Conservation (phyloP, 2,113 vertebrate genomes). For the Electrona antarctica region DNA sequence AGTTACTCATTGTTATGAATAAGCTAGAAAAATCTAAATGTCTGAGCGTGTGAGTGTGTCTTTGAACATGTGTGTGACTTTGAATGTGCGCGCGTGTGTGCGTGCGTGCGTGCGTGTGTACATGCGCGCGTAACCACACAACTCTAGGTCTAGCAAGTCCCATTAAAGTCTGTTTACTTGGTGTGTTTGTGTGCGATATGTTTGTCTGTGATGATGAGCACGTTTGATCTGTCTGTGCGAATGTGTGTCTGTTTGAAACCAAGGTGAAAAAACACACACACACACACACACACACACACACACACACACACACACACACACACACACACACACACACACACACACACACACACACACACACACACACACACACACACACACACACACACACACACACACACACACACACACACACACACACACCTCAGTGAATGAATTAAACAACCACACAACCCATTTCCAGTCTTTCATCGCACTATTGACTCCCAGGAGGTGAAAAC, state of each 20-base stretch:
- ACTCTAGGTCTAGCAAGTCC: no score
- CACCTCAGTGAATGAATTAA: conserved; percentile 13
- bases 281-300: conserved; percentile 4
- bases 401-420: not conserved
- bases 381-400: not conserved
- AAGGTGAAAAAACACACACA: not conserved
- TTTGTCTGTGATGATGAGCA: no score
- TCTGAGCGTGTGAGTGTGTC: conserved; percentile 28
- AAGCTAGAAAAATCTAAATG: conserved; percentile 59
- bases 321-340: not conserved
- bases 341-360: not conserved
- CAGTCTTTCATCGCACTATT: conserved; percentile 14
- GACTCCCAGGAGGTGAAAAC: no score
- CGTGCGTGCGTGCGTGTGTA: not conserved
- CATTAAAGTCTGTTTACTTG: no score
- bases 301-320: not conserved
- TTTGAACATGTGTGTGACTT: not conserved
- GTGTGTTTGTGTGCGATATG: no score
- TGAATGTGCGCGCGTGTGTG: conserved; percentile 1
- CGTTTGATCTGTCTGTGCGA: no score
- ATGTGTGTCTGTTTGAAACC: no score
- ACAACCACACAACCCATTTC: not conserved
- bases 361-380: not conserved
- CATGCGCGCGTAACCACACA: not conserved
- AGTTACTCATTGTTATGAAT: conserved; percentile 46